Base-by-base conservation (phyloP, 2,888 invertebrate genomes). In the Callyntrura sp. region DNA sequence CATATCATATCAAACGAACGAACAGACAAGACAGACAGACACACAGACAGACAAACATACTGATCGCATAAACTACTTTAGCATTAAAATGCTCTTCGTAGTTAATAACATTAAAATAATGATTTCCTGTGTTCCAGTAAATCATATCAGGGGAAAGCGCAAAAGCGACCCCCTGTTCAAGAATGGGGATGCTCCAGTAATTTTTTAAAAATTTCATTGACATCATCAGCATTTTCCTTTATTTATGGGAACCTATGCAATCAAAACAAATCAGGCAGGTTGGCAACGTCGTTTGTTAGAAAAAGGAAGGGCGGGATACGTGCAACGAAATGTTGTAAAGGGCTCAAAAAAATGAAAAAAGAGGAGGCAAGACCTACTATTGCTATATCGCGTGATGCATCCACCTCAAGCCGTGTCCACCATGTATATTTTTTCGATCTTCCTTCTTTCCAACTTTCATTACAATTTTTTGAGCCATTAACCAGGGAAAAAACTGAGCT, bases 361-460 rank as follows among this genome's bases (percentile, higher is more conserved):
- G 28, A 70, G 43, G 48, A 79, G 79, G 68, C 57, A 70, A 79
- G 57, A 20, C 55, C 48, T 76, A 88, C 55, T 90, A 91, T 92
- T 90, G 90, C 90, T 84, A 76, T 86, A 91, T 91, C 87, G 92
- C 91, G 92, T 92, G 92, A 91, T 92, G 82, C 23, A 70, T 51
- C 84, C 76, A 83, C 82, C 85, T 89, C 90, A 90, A 85, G 43
- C 51, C 48, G 48, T 83, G 68, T 35, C 35, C 35, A 35, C 35
- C 2, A 28, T 28, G 20, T 11, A 45, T 76, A 55, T 48, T 82
- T 83, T 76, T 11, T 76, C 81, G 57, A 86, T 88, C 86, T 83
- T 85, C 88, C 88, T 91, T 92, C 92, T 91, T 92, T 35, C 35
- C 35, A 35, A 91, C 92, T 91, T 92, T 92, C 92, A 92, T 92